Base-by-base conservation (phyloP, 1,140 invertebrate genomes). In the Holotrichia oblita region DNA sequence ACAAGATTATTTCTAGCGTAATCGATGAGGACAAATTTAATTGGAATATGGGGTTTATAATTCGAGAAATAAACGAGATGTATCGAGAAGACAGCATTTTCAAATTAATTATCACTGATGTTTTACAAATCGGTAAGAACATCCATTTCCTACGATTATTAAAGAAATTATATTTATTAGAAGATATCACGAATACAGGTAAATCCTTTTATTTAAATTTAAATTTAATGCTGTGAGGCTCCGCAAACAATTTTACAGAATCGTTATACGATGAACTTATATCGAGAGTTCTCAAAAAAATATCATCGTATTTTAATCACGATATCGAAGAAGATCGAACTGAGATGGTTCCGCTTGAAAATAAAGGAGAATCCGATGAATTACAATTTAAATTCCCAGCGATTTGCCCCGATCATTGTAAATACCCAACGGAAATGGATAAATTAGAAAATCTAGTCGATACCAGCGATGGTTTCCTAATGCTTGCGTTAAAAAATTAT, bases 61-160 rank as follows among this genome's bases (percentile, higher is more conserved):
- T 83, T 7, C 72, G 55, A 41, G 64, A 78, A 40, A 24, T 84
- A n/a, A 77, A 77, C 14, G 61, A 81, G 12, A 59, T 55, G 6
- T 82, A 24, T 69, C 40, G 73, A 40, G 40, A 77, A 0, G 81
- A 85, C 73, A 74, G 81, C 40, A 78, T 85, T 12, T 55, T 85
- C 7, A 80, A 82, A 76, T 81, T 85, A 76, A 81, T 85, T 22
- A 77, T 76, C 12, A 79, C 78, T 4, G 78, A 83, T 40, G 82
- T 86, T 9, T 73, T 86, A 7, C 82, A 83, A 81, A 83, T 86
- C n/a, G 84, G 84, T 1, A 81, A 78, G 40, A 85, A 86, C 76
- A 79, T 86, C 3, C 82, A 83, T 55, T 80, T 86, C 48, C 78
- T 86, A 17, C 81, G 82, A 22, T 77, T 83, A 17, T 76, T 86